Evolutionary conservation across 1,140 invertebrate genomes (phyloP).

Genomic region (Meloidogyne hapla): DNA sequence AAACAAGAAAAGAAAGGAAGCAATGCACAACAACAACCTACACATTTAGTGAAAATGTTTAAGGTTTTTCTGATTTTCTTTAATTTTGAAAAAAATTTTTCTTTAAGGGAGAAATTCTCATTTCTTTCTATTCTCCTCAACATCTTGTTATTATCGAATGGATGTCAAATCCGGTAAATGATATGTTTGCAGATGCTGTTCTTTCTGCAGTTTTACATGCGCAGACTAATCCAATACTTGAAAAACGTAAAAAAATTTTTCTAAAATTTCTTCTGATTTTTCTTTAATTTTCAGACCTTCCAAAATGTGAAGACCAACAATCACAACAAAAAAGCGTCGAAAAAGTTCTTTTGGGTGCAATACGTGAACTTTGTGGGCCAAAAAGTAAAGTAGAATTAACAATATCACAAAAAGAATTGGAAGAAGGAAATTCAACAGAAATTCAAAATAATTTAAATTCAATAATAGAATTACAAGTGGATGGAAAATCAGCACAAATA

Average conservation of each 20-base stretch:
- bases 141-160: constrained; percentile 71
- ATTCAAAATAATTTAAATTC: background rate
- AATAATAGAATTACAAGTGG: constrained; percentile 26
- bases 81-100: constrained; percentile 71
- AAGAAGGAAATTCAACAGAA: background rate
- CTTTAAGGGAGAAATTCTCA: constrained; percentile 37
- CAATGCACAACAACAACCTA: constrained; percentile 23
- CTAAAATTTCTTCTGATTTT: constrained; percentile 10
- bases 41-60: constrained; percentile 68
- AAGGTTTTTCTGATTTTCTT: constrained; percentile 70
- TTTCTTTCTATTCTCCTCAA: constrained; percentile 26
- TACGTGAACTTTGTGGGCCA: constrained; percentile 24
- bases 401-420: constrained; percentile 1
- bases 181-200: constrained; percentile 89
- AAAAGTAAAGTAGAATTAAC: constrained; percentile 32
- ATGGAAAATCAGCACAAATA: constrained; percentile 40
- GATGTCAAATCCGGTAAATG: constrained; percentile 87
- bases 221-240: constrained; percentile 55
- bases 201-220: constrained; percentile 71
- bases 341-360: constrained; percentile 2
- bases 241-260: constrained; percentile 45
- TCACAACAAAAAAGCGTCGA: background rate
- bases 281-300: constrained; percentile 39
- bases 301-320: constrained; percentile 22
- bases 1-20: background rate